Base-by-base conservation (phyloP, 2,888 invertebrate genomes). In the Dicyrtomina minuta region DNA sequence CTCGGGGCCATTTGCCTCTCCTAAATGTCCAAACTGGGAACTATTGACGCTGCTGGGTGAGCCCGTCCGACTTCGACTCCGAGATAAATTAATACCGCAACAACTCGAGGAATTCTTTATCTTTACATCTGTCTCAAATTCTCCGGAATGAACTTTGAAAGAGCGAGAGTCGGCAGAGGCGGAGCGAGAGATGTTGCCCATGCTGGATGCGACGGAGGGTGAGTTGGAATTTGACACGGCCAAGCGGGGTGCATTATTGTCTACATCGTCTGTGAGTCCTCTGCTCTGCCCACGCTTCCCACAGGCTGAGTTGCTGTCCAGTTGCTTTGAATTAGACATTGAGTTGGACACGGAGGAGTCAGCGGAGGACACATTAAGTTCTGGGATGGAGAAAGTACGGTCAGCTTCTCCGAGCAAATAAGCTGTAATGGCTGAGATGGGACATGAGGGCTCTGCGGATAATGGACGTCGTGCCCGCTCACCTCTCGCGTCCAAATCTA, bases 401-500 rank as follows among this genome's bases (percentile, higher is more conserved):
- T 56, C 66, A 24, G 43, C 55, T 17, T 20, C 20, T 43, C 33
- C 43, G 15, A 55, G 43, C 0, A 56, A 55, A n/a, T n/a, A n/a
- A 27, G n/a, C 49, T 17, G 68, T 60, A 39, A 68, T 60, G 3
- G 53, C 60, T 5, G 68, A 60, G 22, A 60, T 68, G 33, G 60
- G 51, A 43, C 60, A 58, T 0, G 70, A 58, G 15, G 66, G 46
- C 8, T 64, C 64, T 12, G 62, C 64, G 20, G 69, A 71, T 24
- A 66, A 49, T 17, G 73, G 70, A 17, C 60, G 62, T 26, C 53
- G 41, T 8, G n/a, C n/a, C n/a, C n/a, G n/a, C n/a, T 64, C 41
- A n/a, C 51, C 68, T 13, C 84, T 84, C 1, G 86, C 86, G 0
- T 90, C 90, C 0, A 90, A 90, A 78, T 89, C 89, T 72, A 90